Conservation (phyloP, 2,888 invertebrate species). For the Apotomis betuletana region DNA sequence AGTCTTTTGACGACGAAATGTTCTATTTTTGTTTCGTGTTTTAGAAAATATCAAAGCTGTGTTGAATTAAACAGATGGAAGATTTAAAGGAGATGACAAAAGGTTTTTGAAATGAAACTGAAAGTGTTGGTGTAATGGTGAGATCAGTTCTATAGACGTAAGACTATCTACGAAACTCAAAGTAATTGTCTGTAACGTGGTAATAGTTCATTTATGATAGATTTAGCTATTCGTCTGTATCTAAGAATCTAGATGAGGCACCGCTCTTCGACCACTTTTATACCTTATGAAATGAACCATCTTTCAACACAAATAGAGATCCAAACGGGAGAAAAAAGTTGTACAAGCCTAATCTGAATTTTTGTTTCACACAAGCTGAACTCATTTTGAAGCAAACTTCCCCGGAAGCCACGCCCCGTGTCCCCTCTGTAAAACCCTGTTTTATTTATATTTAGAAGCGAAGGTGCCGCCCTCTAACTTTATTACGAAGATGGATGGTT, state of each 20-base stretch:
- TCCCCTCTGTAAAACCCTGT: constrained; percentile 38
- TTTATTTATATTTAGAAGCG: constrained; percentile 42
- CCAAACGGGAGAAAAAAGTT: constrained; percentile 21
- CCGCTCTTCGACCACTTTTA: not conserved
- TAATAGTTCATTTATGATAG: too few species aligned
- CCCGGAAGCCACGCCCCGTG: constrained; percentile 25
- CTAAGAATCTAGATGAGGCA: too few species aligned
- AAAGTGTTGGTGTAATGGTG: too few species aligned
- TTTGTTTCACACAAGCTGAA: constrained; percentile 30
- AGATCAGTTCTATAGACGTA: too few species aligned
- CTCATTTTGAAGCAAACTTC: constrained; percentile 27
- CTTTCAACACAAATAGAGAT: constrained; percentile 6
- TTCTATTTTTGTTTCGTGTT: constrained; percentile 19
- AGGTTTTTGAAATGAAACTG: not conserved
- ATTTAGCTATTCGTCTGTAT: too few species aligned
- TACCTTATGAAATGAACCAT: not conserved
- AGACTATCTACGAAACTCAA: too few species aligned
- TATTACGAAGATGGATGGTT: constrained; percentile 47
- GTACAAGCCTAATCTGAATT: constrained; percentile 17
- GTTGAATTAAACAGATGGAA: not conserved
- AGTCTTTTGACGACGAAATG: constrained; percentile 16
- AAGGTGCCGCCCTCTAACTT: constrained; percentile 40
- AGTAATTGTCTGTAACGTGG: too few species aligned
- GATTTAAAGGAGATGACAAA: not conserved
- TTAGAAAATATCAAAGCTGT: constrained; percentile 12